A percentile compares a stretch with the other conserved stretches of the same genome.
Evolutionary conservation across 2,888 invertebrate genomes (phyloP).

Genomic region (Syritta pipiens): DNA sequence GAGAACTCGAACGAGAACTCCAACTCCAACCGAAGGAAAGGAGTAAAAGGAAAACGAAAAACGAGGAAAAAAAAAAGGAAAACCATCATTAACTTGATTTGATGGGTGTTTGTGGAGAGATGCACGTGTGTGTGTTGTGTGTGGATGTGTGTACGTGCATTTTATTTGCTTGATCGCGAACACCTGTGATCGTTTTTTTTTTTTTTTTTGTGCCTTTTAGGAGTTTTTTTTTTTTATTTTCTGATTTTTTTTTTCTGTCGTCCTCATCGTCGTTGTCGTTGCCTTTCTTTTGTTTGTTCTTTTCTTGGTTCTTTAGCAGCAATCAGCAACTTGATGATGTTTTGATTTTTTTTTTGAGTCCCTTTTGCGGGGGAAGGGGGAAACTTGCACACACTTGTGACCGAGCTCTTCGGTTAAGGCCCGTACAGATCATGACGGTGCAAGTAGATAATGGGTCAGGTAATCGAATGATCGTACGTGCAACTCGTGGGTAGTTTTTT

Average conservation of each 20-base stretch:
- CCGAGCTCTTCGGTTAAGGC: constrained; percentile 1
- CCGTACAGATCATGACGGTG: constrained; percentile 46
- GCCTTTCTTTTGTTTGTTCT: constrained; percentile 68
- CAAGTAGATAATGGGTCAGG: constrained; percentile 68
- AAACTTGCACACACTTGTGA: constrained; percentile 32
- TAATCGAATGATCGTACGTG: constrained; percentile 69
- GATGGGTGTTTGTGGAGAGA: constrained; percentile 67
- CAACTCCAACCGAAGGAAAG: too few relatives aligned
- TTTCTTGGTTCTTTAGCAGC: constrained; percentile 60
- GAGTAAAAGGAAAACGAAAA: constrained; percentile 19
- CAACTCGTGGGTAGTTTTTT: constrained; percentile 54
- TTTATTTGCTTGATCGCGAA: constrained; percentile 71
- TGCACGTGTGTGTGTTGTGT: constrained; percentile 38
- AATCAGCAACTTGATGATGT: constrained; percentile 66
- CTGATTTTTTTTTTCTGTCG: constrained; percentile 29
- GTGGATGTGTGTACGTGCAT: constrained; percentile 42
- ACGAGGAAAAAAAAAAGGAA: neutral
- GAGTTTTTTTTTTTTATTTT: constrained; percentile 33
- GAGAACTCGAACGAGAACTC: too few relatives aligned
- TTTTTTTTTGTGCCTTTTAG: constrained; percentile 70
- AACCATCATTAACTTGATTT: constrained; percentile 65
- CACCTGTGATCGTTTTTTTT: constrained; percentile 72
- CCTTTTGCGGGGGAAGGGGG: too few relatives aligned
- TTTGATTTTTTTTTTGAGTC: constrained; percentile 35
- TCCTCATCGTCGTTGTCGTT: constrained; percentile 18